Conservation (phyloP, 2,113 vertebrate genomes). For the Tinamus guttatus region DNA sequence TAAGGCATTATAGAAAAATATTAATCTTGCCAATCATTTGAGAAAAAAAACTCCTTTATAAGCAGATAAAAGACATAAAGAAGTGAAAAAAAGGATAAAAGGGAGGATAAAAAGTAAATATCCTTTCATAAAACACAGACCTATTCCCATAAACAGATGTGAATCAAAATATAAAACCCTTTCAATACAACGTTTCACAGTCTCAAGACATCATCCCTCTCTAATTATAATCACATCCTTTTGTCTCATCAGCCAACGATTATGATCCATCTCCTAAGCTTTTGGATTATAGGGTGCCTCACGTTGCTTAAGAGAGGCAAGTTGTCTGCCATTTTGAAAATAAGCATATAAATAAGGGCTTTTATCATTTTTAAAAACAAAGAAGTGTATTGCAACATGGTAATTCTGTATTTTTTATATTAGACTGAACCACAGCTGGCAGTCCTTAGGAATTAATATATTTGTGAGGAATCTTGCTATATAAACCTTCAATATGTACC, state of each 20-base stretch:
- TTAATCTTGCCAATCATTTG: neutral
- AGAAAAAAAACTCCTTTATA: neutral
- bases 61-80: slow-evolving; percentile 25
- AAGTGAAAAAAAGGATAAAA: slow-evolving; percentile 15
- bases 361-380: neutral
- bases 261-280: neutral
- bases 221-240: neutral
- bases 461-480: neutral
- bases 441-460: neutral
- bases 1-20: neutral
- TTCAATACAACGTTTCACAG: neutral
- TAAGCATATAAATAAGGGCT: neutral
- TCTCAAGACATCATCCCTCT: neutral
- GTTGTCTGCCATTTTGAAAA: neutral
- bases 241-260: neutral
- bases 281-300: neutral
- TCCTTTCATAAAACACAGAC: neutral
- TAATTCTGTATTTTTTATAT: neutral
- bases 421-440: neutral
- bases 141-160: neutral
- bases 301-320: neutral
- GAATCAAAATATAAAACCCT: neutral
- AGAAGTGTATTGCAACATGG: neutral
- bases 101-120: neutral
- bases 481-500: neutral